phyloP scores from a whole-genome alignment of 2,113 vertebrate genomes.

The Phasianus colchicus region DNA sequence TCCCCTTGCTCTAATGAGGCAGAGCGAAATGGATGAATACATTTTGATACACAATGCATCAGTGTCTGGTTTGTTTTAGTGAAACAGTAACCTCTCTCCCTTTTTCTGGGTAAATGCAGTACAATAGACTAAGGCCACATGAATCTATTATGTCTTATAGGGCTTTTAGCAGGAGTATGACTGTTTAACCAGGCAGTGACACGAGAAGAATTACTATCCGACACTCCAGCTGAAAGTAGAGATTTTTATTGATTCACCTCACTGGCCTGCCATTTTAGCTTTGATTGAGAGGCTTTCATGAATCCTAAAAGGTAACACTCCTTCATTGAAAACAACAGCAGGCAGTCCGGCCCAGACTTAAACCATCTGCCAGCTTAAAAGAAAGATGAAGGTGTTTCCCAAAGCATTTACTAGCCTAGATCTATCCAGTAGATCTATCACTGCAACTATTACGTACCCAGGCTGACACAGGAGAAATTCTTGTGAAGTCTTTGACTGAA shows the following conservation, averaged over 20 bases:
- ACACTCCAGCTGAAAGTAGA: slow-evolving; percentile 84
- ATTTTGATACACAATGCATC: slow-evolving; percentile 79
- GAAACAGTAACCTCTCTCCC: slow-evolving; percentile 77
- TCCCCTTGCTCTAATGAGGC: slow-evolving; percentile 65
- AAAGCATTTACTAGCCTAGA: slow-evolving; percentile 53
- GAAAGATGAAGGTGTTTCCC: slow-evolving; percentile 78
- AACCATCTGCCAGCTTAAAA: slow-evolving; percentile 84
- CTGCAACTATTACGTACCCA: not conserved
- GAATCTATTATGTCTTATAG: slow-evolving; percentile 84
- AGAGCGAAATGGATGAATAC: slow-evolving; percentile 78
- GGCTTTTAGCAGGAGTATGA: slow-evolving; percentile 80
- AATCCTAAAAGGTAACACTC: slow-evolving; percentile 85
- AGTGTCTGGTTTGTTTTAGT: slow-evolving; percentile 82
- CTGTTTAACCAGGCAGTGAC: slow-evolving; percentile 88
- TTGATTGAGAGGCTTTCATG: slow-evolving; percentile 85
- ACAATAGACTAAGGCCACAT: slow-evolving; percentile 83
- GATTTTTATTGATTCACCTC: slow-evolving; percentile 86
- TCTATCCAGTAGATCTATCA: slow-evolving; percentile 40
- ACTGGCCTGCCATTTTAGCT: slow-evolving; percentile 82
- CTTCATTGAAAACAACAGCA: slow-evolving; percentile 83
- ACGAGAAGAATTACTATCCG: slow-evolving; percentile 84
- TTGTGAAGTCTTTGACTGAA: slow-evolving; percentile 51
- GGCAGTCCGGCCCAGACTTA: slow-evolving; percentile 73
- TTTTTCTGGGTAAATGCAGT: slow-evolving; percentile 80
- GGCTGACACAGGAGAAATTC: not conserved